Evolutionary conservation across 2,888 invertebrate species (phyloP), one percentile per base, ranked within the genome.

Genomic region (Drosophila paranaensis): DNA sequence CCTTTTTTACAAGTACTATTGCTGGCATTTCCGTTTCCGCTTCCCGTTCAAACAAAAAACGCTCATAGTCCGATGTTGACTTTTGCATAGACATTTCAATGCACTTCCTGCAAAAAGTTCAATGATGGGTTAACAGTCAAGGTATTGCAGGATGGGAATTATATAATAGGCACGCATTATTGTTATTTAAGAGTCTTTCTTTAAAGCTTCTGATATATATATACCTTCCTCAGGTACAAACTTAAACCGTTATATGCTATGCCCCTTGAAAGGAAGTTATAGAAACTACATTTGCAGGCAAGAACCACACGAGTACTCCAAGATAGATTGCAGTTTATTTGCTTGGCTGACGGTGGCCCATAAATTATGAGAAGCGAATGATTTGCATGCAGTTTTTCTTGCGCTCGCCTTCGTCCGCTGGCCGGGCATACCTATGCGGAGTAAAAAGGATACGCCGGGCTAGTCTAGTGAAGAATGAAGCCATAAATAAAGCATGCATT

Each of bases 321-420:
- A 77, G 77, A 84, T 81, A 87, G 79, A 89, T 87, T 71, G 71
- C 77, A 89, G 85, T 81, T 87, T 87, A 79, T 86, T 77, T 84
- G 76, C 81, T 61, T 65, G 57, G 61, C 50, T 78, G 75, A 56
- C 39, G 45, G 55, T 62, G 58, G 68, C 54, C 61, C 80, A 85
- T 88, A 84, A 88, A 88, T 86, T 86, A 88, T 88, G 78, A 76
- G 85, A 60, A 78, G 55, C 85, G 77, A 89, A 84, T 84, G 72
- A 84, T 89, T 89, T 89, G 88, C 89, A 82, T 85, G 82, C 83
- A 74, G 51, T 72, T 82, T 85, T 79, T 79, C 70, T 71, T 66
- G 60, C 77, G 67, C 62, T 71, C 72, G 65, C 55, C 57, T 63
- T 65, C 62, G 53, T 50, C 60, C 48, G 60, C 61, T 25, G 14